These are phyloP conservation scores for Asarcornis scutulata DNA, from an alignment of 2,113 vertebrate species.

Conservation along the genomic window DNA sequence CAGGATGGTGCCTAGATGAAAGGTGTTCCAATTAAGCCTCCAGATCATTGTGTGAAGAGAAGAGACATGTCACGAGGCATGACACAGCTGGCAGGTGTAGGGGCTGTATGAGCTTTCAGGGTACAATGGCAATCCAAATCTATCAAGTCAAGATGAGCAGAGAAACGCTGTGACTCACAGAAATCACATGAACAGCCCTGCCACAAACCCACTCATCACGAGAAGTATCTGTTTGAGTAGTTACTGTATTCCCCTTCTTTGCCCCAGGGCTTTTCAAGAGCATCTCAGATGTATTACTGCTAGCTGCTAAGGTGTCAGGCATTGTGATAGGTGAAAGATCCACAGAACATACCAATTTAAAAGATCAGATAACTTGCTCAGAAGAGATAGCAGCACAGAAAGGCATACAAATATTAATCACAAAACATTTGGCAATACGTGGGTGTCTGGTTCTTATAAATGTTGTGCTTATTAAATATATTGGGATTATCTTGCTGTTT, in stretches of 20 bases:
- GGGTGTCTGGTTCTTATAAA: not conserved
- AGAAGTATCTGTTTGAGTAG: not conserved
- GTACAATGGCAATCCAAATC: not conserved
- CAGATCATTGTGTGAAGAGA: not conserved
- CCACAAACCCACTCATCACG: not conserved
- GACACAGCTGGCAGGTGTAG: not conserved
- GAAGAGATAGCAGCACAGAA: not conserved
- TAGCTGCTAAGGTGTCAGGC: not conserved
- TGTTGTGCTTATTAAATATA: not conserved
- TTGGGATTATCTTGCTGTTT: not conserved
- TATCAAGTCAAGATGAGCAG: not conserved
- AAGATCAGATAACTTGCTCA: not conserved
- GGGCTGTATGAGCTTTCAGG: not conserved
- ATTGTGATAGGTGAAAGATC: not conserved
- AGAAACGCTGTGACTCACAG: not conserved
- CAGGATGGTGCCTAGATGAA: not conserved
- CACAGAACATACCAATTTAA: not conserved
- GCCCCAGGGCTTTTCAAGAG: not conserved
- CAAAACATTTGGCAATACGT: not conserved
- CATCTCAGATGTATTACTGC: not conserved
- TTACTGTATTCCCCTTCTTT: not conserved
- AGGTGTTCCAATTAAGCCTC: not conserved
- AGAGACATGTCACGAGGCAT: not conserved
- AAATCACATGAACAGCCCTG: not conserved
- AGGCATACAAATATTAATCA: not conserved